Evolutionary conservation across 92 coral and sea anemone species (phyloP), one percentile per base, ranked within the genome.

Genomic region (Porites lobata): DNA sequence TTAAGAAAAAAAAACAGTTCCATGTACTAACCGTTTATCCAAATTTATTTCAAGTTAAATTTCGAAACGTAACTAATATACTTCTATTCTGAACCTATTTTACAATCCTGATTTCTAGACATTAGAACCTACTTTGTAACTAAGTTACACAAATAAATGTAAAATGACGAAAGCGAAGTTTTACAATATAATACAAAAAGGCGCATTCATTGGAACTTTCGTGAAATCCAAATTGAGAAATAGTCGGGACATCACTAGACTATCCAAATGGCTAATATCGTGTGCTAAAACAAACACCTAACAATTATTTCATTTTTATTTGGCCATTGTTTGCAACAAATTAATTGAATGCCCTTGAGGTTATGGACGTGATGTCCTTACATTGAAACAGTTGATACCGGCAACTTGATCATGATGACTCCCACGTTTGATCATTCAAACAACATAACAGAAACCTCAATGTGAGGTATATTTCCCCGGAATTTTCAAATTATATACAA

Each of bases 281-380:
- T 73, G 26, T 24, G 14, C 26, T 6, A 38, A 5, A 38, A 38
- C 18, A 24, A 72, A 71, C 14, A 17, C 17, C 65, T 70, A 32
- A 9, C 26, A 14, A 70, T 58, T 57, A 32, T 82, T 54, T 70
- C 68, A 38, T 69, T 81, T 29, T 82, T 18, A 70, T 82, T 70
- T 82, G 17, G 69, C 54, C 69, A 54, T 69, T 69, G 59, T 58
- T 69, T 57, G 9, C 78, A 43, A 80, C 75, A 80, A 67, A 70
- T 82, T 70, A 71, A 15, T 7, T 54, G 63, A 59, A 69, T 56
- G 38, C 58, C 77, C 65, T 57, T 6, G 53, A 71, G 71, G 77
- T 70, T 43, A n/a, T 12, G 65, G 20, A 82, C 86, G 86, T 82
- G 86, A 70, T 43, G 38, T 22, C 21, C 64, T 75, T 75, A 53